phyloP scores from a whole-genome alignment of 2,113 vertebrate genomes.

The Epinephelus moara region DNA sequence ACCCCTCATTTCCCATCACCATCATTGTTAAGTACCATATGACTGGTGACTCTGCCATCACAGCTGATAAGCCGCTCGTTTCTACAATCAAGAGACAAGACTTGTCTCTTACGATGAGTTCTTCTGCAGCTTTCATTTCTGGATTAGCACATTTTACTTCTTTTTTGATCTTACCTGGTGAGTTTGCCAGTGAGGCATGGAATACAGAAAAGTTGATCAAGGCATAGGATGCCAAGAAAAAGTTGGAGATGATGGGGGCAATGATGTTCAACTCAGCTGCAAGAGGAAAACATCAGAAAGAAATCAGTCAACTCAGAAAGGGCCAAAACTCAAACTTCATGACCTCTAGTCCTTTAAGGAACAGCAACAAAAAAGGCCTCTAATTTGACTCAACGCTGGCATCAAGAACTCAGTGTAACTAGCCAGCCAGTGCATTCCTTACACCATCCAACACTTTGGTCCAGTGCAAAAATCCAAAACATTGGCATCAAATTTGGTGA shows the following conservation, averaged over 20 bases:
- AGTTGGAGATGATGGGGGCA: slow-evolving; percentile 99
- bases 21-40: background rate
- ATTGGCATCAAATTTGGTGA: no score
- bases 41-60: slow-evolving; percentile 1
- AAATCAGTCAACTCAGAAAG: slow-evolving; percentile 1
- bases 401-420: no score
- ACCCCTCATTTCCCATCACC: slow-evolving; percentile 28
- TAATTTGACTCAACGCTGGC: no score
- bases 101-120: background rate
- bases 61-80: background rate
- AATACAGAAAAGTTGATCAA: slow-evolving; percentile 99
- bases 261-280: slow-evolving; percentile 95
- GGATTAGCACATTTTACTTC: background rate
- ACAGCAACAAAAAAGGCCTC: no score
- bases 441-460: no score
- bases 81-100: background rate
- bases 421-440: no score
- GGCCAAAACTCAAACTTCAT: background rate
- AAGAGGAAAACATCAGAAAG: slow-evolving; percentile 55
- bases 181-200: slow-evolving; percentile 98
- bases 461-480: no score
- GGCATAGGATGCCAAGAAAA: slow-evolving; percentile 98
- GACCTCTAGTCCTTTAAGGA: no score
- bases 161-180: slow-evolving; percentile 90
- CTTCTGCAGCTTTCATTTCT: background rate